Conservation (phyloP, 2,113 vertebrate genomes). For the Corythoichthys haematopterus region DNA sequence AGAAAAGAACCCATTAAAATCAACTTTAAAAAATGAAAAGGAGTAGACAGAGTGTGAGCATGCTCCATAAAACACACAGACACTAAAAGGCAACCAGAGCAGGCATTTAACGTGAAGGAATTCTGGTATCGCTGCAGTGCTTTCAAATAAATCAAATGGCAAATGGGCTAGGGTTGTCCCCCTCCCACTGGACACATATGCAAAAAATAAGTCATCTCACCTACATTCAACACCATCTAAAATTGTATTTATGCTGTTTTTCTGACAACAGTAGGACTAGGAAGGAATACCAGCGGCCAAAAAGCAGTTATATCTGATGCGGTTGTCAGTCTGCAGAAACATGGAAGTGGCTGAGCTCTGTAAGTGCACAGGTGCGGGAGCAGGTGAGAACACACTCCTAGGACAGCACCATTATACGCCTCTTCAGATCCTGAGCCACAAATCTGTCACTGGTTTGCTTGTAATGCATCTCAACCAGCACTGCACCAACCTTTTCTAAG, state of each 20-base stretch:
- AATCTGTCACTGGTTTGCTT: constrained; percentile 61
- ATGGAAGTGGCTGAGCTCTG: constrained; percentile 8
- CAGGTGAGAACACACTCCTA: constrained; percentile 24
- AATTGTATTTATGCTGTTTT: background rate
- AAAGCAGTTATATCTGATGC: background rate
- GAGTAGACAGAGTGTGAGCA: constrained; percentile 48
- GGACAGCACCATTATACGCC: too few relatives aligned
- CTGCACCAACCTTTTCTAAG: constrained; percentile 21
- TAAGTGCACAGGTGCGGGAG: constrained; percentile 31
- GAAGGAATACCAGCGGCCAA: background rate
- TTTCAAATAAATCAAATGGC: constrained; percentile 62
- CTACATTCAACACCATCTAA: background rate
- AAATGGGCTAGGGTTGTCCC: too few relatives aligned
- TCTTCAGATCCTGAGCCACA: constrained; percentile 29
- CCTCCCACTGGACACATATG: too few relatives aligned
- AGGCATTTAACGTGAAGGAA: constrained; percentile 67
- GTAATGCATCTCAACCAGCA: constrained; percentile 40
- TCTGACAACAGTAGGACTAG: background rate
- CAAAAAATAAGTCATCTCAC: background rate
- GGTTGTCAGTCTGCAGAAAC: constrained; percentile 5
- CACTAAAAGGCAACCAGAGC: constrained; percentile 56
- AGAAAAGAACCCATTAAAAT: constrained; percentile 43
- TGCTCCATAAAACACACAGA: constrained; percentile 55
- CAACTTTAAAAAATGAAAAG: constrained; percentile 39
- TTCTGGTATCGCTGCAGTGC: constrained; percentile 56